Evolutionary conservation across 2,113 vertebrate species (phyloP).

Genomic region (Cettia cetti): DNA sequence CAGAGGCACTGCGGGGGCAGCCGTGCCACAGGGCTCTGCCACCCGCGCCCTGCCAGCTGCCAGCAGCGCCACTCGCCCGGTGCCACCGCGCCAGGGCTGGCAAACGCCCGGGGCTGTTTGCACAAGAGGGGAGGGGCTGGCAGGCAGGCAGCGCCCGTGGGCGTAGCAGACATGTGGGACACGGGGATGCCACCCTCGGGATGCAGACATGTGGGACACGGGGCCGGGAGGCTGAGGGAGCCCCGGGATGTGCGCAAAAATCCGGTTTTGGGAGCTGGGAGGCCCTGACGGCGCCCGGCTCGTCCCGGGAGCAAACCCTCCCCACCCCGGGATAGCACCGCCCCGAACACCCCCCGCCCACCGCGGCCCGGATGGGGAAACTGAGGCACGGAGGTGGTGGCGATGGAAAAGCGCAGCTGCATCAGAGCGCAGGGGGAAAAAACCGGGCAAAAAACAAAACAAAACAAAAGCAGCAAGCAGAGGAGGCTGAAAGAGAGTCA

Average conservation of each 20-base stretch:
- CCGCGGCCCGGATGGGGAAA: neutral
- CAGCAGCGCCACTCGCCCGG: too few relatives aligned
- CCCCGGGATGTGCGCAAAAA: neutral
- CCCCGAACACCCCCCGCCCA: neutral
- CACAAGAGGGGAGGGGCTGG: slow-evolving; percentile 47
- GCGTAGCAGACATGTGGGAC: neutral
- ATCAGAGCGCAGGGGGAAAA: neutral
- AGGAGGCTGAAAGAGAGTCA: neutral
- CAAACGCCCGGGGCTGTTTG: neutral
- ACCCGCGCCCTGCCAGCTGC: neutral
- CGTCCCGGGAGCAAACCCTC: neutral
- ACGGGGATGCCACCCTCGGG: neutral
- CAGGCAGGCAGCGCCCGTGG: slow-evolving; percentile 16
- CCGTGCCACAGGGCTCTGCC: neutral
- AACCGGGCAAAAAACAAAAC: neutral
- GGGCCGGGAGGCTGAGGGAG: rapidly evolving
- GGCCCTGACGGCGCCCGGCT: neutral
- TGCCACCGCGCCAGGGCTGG: slow-evolving; percentile 9
- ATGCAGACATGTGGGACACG: neutral
- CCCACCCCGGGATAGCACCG: neutral
- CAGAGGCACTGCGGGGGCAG: neutral
- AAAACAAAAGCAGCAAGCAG: rapidly evolving
- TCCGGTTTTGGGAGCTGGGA: neutral
- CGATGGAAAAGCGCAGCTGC: neutral
- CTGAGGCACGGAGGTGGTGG: neutral